Evolutionary conservation across 2,888 invertebrate genomes (phyloP), one percentile per base, ranked within the genome.

Genomic region (Eupithecia vulgata): DNA sequence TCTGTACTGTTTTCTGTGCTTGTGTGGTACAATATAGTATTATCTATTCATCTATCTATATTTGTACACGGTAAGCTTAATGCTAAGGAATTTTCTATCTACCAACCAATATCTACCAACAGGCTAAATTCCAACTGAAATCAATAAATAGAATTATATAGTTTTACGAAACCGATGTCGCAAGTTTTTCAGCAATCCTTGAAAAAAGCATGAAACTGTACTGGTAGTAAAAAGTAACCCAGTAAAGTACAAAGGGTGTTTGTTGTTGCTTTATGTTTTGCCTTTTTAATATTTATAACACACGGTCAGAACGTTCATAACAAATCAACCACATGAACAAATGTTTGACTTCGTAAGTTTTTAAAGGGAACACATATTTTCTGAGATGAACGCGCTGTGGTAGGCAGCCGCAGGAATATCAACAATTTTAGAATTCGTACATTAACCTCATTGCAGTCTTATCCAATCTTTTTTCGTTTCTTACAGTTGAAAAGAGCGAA

Each of bases 211-310:
- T 52, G 12, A 48, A 52, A 52, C 52, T 52, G 52, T 3, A 21
- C 52, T 21, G 52, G 21, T 52, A 52, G 52, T 52, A 52, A 52
- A 52, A 21, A 12, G 21, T 52, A 52, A 52, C 52, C 52, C 52
- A 52, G 52, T 21, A 12, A 52, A 52, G 52, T 52, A 52, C 52
- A 52, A 52, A 52, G 52, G 52, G 52, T 45, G n/a, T n/a, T n/a
- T 52, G 52, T 21, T 52, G 52, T 21, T 21, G n/a, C 52, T 52
- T 52, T 21, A 21, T 52, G 12, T 52, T 21, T 52, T 48, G 48
- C 21, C 52, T 12, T 52, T 52, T 52, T 52, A 52, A 21, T 52
- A 52, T 21, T 52, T 52, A 0, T 52, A 21, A 21, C 21, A 52
- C 52, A 52, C 21, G 52, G 12, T 52, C 21, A 10, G 21, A 52